These are phyloP conservation scores for Corythaeola cristata DNA, from an alignment of 2,113 vertebrate species.

Conservation along the genomic window DNA sequence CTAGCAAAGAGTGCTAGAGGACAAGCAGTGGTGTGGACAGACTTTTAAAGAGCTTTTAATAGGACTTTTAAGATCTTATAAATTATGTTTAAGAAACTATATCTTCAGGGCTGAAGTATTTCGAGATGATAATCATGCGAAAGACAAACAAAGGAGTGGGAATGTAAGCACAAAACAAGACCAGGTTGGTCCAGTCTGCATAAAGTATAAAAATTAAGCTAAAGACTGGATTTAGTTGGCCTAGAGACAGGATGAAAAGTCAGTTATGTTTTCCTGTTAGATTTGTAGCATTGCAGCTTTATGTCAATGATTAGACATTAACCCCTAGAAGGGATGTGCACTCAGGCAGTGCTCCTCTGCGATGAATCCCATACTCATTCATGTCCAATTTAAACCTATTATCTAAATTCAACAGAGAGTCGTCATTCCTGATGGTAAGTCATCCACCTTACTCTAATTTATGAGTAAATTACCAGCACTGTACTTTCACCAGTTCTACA, in stretches of 20 bases:
- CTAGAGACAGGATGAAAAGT: neutral
- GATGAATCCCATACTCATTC: neutral
- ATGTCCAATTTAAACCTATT: neutral
- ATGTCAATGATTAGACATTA: neutral
- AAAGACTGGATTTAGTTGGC: neutral
- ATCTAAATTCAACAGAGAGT: neutral
- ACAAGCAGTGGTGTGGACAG: neutral
- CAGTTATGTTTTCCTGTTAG: neutral
- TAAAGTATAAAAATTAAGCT: neutral
- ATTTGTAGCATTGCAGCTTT: neutral
- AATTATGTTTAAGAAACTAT: neutral
- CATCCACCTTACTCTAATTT: neutral
- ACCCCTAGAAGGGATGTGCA: neutral
- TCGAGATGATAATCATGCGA: neutral
- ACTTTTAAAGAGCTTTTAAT: neutral
- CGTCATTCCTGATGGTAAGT: neutral
- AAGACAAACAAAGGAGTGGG: neutral
- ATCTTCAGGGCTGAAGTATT: neutral
- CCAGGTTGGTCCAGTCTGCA: neutral
- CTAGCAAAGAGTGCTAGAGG: neutral
- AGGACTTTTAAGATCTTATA: neutral
- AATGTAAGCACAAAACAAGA: neutral
- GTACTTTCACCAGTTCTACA: neutral
- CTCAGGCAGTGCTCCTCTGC: neutral
- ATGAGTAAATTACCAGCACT: neutral